phyloP scores from a whole-genome alignment of 2,888 invertebrate species.

The Scrobipalpa atriplicella region DNA sequence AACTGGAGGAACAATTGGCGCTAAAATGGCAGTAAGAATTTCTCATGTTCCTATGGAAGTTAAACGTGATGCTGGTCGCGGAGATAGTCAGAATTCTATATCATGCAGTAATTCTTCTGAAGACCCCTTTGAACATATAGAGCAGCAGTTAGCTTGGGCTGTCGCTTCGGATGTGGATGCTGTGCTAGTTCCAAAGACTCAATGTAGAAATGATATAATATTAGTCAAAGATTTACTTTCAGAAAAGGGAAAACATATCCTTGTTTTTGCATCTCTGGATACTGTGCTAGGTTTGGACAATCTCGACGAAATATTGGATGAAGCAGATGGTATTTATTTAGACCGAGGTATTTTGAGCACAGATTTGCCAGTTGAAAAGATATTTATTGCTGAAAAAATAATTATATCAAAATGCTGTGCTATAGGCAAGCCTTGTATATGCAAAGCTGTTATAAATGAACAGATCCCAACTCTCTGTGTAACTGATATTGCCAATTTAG shows the following conservation, averaged over 20 bases:
- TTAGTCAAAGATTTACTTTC: slow-evolving; percentile 57
- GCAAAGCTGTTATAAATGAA: slow-evolving; percentile 94
- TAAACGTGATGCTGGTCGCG: slow-evolving; percentile 54
- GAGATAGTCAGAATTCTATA: slow-evolving; percentile 71
- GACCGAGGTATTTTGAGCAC: slow-evolving; percentile 93
- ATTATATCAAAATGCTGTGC: slow-evolving; percentile 93
- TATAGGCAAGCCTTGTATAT: slow-evolving; percentile 93
- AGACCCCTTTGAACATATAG: slow-evolving; percentile 87
- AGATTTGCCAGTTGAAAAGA: slow-evolving; percentile 93
- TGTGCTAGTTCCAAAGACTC: slow-evolving; percentile 63
- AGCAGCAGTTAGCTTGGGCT: slow-evolving; percentile 74
- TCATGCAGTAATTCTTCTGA: slow-evolving; percentile 83
- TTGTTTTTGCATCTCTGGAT: slow-evolving; percentile 70
- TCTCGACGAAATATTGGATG: slow-evolving; percentile 89
- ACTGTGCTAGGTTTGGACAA: slow-evolving; percentile 63
- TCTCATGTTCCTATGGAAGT: slow-evolving; percentile 76
- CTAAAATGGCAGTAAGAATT: slow-evolving; percentile 79
- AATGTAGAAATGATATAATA: slow-evolving; percentile 58
- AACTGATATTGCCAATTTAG: slow-evolving; percentile 95
- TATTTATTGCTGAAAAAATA: slow-evolving; percentile 93
- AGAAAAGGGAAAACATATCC: slow-evolving; percentile 71
- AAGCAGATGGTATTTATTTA: slow-evolving; percentile 93
- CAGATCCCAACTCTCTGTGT: slow-evolving; percentile 88
- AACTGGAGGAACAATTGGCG: slow-evolving; percentile 77
- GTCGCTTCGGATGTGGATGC: slow-evolving; percentile 71